Conservation (phyloP, 2,888 invertebrate species). For the Brachypalpus laphriformis region DNA sequence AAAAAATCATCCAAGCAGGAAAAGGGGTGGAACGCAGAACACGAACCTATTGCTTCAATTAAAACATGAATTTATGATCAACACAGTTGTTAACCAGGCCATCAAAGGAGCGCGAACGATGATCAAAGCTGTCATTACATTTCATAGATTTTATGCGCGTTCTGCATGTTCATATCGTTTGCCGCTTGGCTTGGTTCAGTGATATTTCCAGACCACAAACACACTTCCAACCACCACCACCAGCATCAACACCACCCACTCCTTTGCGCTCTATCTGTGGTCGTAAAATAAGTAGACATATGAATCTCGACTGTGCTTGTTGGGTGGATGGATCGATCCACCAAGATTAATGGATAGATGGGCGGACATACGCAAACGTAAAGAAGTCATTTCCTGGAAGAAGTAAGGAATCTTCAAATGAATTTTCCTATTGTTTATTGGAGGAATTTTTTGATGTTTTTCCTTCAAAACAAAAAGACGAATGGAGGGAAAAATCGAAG, state of each 20-base stretch:
- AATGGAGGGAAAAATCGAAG: background rate
- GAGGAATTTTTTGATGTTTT: constrained; percentile 61
- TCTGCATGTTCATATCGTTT: constrained; percentile 51
- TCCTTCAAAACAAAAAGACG: constrained; percentile 30
- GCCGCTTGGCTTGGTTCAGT: constrained; percentile 40
- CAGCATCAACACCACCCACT: constrained; percentile 5
- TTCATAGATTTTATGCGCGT: constrained; percentile 75
- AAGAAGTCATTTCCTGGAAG: constrained; percentile 65
- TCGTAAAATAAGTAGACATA: constrained; percentile 42
- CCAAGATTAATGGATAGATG: constrained; percentile 36
- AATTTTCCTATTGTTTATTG: constrained; percentile 64
- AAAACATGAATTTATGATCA: constrained; percentile 74
- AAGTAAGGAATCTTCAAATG: constrained; percentile 58
- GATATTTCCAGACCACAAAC: constrained; percentile 42
- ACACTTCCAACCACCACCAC: constrained; percentile 9
- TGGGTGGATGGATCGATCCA: constrained; percentile 25
- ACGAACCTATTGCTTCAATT: constrained; percentile 63
- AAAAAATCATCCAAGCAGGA: background rate
- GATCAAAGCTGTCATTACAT: constrained; percentile 79
- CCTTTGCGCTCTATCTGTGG: background rate
- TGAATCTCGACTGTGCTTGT: constrained; percentile 32
- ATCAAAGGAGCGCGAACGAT: constrained; percentile 76
- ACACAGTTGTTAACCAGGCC: constrained; percentile 74
- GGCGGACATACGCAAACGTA: constrained; percentile 53
- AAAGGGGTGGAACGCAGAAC: background rate